Base-by-base conservation (phyloP, 2,888 invertebrate genomes). In the Sphinx pinastri region DNA sequence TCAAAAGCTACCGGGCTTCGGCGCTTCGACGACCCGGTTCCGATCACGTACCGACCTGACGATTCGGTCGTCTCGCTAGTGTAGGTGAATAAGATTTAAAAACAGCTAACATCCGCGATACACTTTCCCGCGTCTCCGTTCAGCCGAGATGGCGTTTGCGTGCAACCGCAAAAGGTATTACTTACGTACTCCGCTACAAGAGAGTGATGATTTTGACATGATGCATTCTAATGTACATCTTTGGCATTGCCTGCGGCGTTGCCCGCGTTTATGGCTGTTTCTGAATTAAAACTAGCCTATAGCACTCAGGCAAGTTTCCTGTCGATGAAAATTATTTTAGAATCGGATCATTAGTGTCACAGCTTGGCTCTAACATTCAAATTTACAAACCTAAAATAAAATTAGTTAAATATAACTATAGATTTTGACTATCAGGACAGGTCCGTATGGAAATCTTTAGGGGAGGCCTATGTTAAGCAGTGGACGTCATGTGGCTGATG, bases 21-120 rank as follows among this genome's bases (percentile, higher is more conserved):
- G 38, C 2, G 38, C 38, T 38, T 38, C 31, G 7, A 14, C 83
- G 89, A 86, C 90, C 88, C 79, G 87, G 90, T 90, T 91, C 79
- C 80, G 77, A 84, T 89, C 87, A 86, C 85, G 85, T 86, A 77
- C 73, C 72, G 72, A 73, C 70, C 71, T 66, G 73, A 70, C 52
- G 31, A 51, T 55, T 55, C 19, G 55, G 12, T 55, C 55, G 55
- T 19, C 10, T 55, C 59, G 58, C 38, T 59, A 52, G 51, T 77
- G 73, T 77, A 81, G 79, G 75, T 81, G 84, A 81, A 83, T 81
- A 76, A 85, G 86, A 87, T 88, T 86, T 63, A 84, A 80, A n/a
- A 81, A 76, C 79, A 71, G 77, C 75, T 79, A 79, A 82, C 82
- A 81, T 81, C 80, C 81, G 82, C 79, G 76, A 75, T 72, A 70